These are phyloP conservation scores for Phalacrocorax carbo DNA, from an alignment of 2,113 vertebrate species.

Conservation along the genomic window DNA sequence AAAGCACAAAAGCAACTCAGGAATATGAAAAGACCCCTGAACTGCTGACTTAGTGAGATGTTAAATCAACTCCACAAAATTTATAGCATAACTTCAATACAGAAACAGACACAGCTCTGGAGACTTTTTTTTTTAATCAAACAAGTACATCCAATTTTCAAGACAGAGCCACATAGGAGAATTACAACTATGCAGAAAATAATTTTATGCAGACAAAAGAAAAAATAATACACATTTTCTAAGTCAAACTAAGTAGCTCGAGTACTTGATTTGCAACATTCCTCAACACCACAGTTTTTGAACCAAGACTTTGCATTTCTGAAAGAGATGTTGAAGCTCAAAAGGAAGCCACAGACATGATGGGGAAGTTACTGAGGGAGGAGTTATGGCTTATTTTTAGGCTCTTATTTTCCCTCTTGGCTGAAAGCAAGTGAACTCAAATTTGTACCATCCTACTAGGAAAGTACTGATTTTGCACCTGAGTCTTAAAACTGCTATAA, in stretches of 20 bases:
- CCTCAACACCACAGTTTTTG: background rate
- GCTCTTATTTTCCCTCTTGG: background rate
- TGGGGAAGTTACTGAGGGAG: background rate
- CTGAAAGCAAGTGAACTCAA: background rate
- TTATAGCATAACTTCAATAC: background rate
- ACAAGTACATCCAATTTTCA: background rate
- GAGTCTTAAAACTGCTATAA: background rate
- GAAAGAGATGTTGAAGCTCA: background rate
- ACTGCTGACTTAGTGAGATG: background rate
- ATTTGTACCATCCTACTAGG: background rate
- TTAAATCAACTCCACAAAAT: background rate
- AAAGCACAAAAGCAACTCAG: background rate
- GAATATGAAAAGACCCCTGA: background rate
- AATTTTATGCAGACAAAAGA: background rate
- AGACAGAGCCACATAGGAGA: background rate
- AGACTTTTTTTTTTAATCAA: background rate
- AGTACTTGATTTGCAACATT: background rate
- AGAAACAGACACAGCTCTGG: background rate
- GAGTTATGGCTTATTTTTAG: background rate
- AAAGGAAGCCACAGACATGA: background rate
- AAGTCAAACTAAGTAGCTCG: background rate
- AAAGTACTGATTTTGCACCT: background rate
- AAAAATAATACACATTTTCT: background rate
- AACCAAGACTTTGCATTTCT: background rate
- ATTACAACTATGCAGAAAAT: background rate